Conservation (phyloP, 2,113 vertebrate genomes). For the Phasianus colchicus region DNA sequence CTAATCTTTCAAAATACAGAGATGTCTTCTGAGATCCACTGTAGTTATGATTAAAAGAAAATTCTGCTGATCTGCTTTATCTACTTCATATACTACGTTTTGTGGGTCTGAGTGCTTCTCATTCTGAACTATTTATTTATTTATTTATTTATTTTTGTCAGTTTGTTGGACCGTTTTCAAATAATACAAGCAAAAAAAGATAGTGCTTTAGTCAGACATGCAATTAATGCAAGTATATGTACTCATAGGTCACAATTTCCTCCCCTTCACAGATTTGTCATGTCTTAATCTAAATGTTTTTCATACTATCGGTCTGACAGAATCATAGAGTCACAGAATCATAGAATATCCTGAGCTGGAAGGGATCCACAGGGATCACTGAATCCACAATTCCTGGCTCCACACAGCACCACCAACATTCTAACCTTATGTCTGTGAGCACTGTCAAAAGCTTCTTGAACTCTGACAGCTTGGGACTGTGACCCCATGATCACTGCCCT, state of each 20-base stretch:
- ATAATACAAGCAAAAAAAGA: neutral
- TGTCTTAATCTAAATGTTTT: constrained; percentile 31
- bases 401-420: too few relatives aligned
- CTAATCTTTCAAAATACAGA: neutral
- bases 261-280: neutral
- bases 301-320: neutral
- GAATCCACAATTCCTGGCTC: too few relatives aligned
- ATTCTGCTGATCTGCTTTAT: neutral
- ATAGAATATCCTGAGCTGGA: too few relatives aligned
- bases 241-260: neutral
- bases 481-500: too few relatives aligned
- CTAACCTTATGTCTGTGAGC: too few relatives aligned
- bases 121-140: neutral
- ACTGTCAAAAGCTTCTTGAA: too few relatives aligned
- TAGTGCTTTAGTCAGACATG: neutral
- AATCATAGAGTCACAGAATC: neutral
- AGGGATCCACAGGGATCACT: too few relatives aligned
- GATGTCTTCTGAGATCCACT: neutral
- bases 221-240: neutral
- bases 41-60: neutral
- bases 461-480: too few relatives aligned
- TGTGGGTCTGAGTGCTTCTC: neutral
- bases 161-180: neutral
- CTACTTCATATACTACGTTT: neutral
- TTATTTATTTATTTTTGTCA: neutral